These are phyloP conservation scores for Brachionus calyciflorus DNA, from an alignment of 1,140 invertebrate species.

Conservation along the genomic window DNA sequence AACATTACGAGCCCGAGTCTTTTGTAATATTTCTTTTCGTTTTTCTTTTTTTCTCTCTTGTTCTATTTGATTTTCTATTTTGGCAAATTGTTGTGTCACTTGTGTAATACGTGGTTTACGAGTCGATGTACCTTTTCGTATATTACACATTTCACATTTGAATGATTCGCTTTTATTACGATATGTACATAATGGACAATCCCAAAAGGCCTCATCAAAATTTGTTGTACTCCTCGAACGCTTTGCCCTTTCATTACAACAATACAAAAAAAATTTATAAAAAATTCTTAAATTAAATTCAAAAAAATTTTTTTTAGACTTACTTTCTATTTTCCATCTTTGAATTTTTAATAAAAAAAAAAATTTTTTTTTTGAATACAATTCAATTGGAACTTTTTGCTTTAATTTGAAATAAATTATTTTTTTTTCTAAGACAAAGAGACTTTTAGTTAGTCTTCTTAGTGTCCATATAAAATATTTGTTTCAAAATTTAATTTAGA, in stretches of 20 bases:
- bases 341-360: too few relatives aligned
- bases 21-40: not conserved
- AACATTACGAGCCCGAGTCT: not conserved
- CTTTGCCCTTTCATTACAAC: conserved; percentile 67
- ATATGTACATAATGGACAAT: conserved; percentile 91
- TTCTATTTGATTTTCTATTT: conserved; percentile 39
- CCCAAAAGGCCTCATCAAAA: conserved; percentile 91
- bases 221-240: conserved; percentile 74
- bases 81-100: conserved; percentile 30
- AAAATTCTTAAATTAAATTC: not conserved
- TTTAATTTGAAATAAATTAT: too few relatives aligned
- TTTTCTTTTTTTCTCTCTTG: conserved; percentile 44
- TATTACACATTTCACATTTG: conserved; percentile 98
- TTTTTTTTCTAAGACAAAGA: too few relatives aligned
- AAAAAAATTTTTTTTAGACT: too few relatives aligned
- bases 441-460: too few relatives aligned
- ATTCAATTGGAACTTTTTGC: conserved; percentile 26
- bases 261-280: not conserved
- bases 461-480: too few relatives aligned
- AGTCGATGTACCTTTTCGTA: conserved; percentile 81
- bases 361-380: not conserved
- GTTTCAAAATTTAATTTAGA: too few relatives aligned
- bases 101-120: conserved; percentile 53
- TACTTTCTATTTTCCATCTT: conserved; percentile 20
- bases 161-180: conserved; percentile 93